Evolutionary conservation across 2,113 vertebrate genomes (phyloP), one percentile per base, ranked within the genome.

Genomic region (Lepisosteus oculatus): DNA sequence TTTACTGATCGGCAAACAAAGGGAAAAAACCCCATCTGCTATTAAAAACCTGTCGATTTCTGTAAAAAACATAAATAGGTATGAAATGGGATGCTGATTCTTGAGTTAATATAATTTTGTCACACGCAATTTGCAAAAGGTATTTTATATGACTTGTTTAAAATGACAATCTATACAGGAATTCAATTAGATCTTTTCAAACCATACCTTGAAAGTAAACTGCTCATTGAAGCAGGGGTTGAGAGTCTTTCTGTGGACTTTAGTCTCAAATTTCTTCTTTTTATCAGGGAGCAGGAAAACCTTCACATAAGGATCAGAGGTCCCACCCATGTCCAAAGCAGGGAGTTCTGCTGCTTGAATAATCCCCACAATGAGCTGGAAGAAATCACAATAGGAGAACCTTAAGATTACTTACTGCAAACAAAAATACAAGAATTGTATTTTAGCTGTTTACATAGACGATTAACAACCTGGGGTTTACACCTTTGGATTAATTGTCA

Each of bases 181-280:
- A 29, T 29, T 29, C 29, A 29, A 2, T 29, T 29, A 29, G 29
- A 29, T 29, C 29, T 29, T 29, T 29, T 29, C 29, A 29, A 29
- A 62, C 6, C 29, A n/a, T 93, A 94, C 93, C 93, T 94, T 94
- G 86, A 94, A 94, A 71, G 91, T 94, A 81, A 94, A 93, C 74
- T 93, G 91, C 67, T 94, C 93, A 68, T 94, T 94, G 89, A 94
- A 94, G 78, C 92, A 91, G 72, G 93, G 93, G 73, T 94, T 94
- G 80, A 94, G 91, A 4, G 92, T 94, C 81, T 94, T 94, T 73
- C 93, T 89, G 81, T 94, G 93, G 77, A 94, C 93, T 83, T 94
- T 94, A 45, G 93, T 94, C 79, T 94, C 93, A 17, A 92, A 93
- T 83, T 94, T 94, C 83, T 94, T 94, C 89, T 94, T 94, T 72